Evolutionary conservation across 2,113 vertebrate species (phyloP).

Genomic region (Pteronura brasiliensis): DNA sequence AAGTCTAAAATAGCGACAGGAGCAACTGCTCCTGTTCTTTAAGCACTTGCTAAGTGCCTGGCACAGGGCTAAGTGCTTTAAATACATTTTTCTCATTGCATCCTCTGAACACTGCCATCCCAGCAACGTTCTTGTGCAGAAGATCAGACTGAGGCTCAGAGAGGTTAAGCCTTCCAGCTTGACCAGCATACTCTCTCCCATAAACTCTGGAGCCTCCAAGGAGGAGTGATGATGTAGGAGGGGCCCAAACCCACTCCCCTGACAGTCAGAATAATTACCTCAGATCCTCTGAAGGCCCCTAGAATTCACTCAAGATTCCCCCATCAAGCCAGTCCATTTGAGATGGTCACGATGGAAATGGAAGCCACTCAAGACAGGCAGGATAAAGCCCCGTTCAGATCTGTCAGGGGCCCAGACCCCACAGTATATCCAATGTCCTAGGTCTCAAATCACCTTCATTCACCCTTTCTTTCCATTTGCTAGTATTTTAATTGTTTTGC

Average conservation of each 20-base stretch:
- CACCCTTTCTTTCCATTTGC: not conserved
- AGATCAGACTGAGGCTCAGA: not conserved
- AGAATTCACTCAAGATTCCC: not conserved
- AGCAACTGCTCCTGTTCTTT: not conserved
- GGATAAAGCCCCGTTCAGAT: not conserved
- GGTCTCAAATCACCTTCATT: not conserved
- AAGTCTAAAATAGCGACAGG: not conserved
- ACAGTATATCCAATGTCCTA: not conserved
- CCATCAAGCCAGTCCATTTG: not conserved
- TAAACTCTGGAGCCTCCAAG: not conserved
- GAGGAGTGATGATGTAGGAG: not conserved
- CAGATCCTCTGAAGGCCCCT: not conserved
- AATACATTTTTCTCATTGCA: not conserved
- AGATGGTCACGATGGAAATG: not conserved
- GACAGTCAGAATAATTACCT: not conserved
- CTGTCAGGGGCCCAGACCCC: not conserved
- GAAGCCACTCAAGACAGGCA: not conserved
- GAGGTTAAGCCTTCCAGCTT: not conserved
- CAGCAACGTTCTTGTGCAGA: not conserved
- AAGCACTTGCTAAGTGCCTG: not conserved
- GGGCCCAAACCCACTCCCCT: not conserved
- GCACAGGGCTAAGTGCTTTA: slow-evolving; percentile 8
- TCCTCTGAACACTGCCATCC: not conserved
- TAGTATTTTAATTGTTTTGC: not conserved
- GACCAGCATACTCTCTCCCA: not conserved